A percentile compares a stretch with the other conserved stretches of the same genome.
phyloP scores from a whole-genome alignment of 2,113 vertebrate genomes.

The Hydropotes inermis region DNA sequence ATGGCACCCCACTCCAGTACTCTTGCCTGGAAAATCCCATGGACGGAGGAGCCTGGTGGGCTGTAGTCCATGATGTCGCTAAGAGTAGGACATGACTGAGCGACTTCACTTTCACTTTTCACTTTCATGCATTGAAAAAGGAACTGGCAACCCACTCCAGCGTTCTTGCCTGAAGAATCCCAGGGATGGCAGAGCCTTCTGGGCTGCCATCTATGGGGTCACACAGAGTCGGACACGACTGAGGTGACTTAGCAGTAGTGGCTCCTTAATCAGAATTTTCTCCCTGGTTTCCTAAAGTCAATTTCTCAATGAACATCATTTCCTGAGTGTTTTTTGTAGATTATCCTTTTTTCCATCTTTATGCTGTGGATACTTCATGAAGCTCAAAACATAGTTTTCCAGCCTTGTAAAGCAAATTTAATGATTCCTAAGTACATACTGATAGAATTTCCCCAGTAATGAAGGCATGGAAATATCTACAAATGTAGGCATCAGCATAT shows the following conservation, averaged over 20 bases:
- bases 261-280: neutral
- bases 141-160: too few species aligned
- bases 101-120: too few species aligned
- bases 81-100: too few species aligned
- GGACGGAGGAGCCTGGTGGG: too few species aligned
- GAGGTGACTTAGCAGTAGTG: rapidly evolving
- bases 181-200: rapidly evolving
- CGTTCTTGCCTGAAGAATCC: too few species aligned
- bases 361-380: neutral
- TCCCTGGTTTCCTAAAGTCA: neutral
- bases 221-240: rapidly evolving
- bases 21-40: too few species aligned
- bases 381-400: neutral
- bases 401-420: neutral
- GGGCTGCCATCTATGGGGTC: too few species aligned
- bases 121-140: too few species aligned
- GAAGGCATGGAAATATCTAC: neutral
- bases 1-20: too few species aligned
- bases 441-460: neutral
- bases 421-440: neutral
- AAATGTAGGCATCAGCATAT: rapidly evolving
- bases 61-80: too few species aligned
- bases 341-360: neutral
- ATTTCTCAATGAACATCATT: neutral
- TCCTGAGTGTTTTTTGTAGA: neutral